Evolutionary conservation across 37 sponge, comb jelly and placozoan species (phyloP), one percentile per base, ranked within the genome.

Genomic region (Eunapius fragilis): DNA sequence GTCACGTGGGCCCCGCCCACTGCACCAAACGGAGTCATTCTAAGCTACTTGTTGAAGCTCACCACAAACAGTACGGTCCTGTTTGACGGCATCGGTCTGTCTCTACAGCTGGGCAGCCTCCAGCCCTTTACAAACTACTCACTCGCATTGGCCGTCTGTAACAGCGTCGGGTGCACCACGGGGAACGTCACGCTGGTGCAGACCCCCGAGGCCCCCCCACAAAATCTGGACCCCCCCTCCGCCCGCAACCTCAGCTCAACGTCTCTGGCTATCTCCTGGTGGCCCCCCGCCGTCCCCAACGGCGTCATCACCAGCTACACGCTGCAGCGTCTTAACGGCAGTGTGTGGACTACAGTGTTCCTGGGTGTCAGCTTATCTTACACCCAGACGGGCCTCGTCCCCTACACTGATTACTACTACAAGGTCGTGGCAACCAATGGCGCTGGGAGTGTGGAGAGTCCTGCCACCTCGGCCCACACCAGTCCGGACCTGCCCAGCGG

Each of bases 91-190:
- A 25, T 75, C 23, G 70, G 26, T 25, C 74, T 91, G 36, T 36
- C 72, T 13, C 30, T 69, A 47, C 31, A 31, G 10, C 78, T 89
- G 25, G 38, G 58, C 24, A 49, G 33, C 24, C 87, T 97, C 7
- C 31, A 67, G 41, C 97, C 97, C 33, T 89, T 83, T 79, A 90
- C 91, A 0, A 41, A 25, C 0, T 94, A 94, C 77, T 58, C 68
- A 31, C 94, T 82, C 67, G 17, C 70, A 7, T 23, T 97, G 0
- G 74, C 84, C 82, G 97, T 87, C 31, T 97, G 97, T 41, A 92
- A 90, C 14, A 83, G 71, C 84, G 82, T 74, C 22, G 97, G 95
- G 6, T 97, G 96, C 71, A 86, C 84, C 6, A 48, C 49, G 14
- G 90, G 93, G 34, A 50, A 34, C 10, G 32, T 69, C 2, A 70